Conservation (phyloP, 2,113 vertebrate genomes). For the Phalacrocorax carbo region DNA sequence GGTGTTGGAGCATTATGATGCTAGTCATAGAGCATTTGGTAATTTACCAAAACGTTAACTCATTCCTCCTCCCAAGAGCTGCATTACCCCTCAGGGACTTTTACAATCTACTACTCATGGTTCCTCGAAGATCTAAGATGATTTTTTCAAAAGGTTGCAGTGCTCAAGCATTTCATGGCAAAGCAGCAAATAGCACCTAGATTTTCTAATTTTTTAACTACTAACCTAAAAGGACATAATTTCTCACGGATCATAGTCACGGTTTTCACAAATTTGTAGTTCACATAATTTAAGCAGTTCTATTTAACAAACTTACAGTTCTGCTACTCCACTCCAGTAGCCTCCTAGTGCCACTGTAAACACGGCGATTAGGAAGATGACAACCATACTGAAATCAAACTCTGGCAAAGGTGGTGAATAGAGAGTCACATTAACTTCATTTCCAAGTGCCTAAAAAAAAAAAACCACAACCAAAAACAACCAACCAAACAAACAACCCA, state of each 20-base stretch:
- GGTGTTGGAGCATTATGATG: background rate
- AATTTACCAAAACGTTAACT: background rate
- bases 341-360: conserved; percentile 87
- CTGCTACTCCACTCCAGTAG: conserved; percentile 90
- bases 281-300: background rate
- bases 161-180: background rate
- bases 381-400: conserved; percentile 85
- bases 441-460: conserved; percentile 76
- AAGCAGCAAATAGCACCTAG: background rate
- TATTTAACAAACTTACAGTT: conserved; percentile 76
- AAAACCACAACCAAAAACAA: no score
- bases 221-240: background rate
- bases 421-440: conserved; percentile 77
- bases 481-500: background rate
- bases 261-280: background rate
- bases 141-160: background rate
- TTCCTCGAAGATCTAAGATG: background rate
- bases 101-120: background rate
- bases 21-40: background rate
- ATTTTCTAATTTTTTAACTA: background rate
- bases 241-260: background rate
- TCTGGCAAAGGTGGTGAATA: conserved; percentile 78
- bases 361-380: conserved; percentile 90
- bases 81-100: background rate
- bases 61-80: background rate